Conservation (phyloP, 2,888 invertebrate species). For the Antheraea yamamai region DNA sequence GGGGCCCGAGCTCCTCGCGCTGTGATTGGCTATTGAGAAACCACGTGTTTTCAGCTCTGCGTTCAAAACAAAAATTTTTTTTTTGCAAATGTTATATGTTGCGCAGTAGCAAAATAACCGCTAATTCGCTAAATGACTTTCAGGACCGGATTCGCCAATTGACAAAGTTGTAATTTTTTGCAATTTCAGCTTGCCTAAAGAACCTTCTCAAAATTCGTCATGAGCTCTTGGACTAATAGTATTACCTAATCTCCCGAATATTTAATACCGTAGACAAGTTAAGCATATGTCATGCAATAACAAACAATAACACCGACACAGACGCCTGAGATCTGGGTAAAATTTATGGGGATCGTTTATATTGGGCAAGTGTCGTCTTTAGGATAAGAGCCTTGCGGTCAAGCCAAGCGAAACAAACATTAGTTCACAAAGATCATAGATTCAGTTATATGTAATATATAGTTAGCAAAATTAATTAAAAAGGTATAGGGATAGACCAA, state of each 20-base stretch:
- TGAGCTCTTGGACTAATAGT: too few relatives aligned
- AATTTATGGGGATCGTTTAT: constrained; percentile 2
- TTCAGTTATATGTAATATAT: not conserved
- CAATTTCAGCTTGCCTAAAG: too few relatives aligned
- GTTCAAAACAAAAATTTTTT: too few relatives aligned
- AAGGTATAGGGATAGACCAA: not conserved
- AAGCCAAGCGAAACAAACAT: not conserved
- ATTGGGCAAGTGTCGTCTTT: constrained; percentile 1
- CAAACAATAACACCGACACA: not conserved
- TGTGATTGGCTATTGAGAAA: too few relatives aligned
- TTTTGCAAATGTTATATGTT: too few relatives aligned
- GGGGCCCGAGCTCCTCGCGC: too few relatives aligned
- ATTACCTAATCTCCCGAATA: not conserved
- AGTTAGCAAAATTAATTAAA: not conserved
- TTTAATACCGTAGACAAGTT: not conserved
- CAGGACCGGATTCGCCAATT: too few relatives aligned
- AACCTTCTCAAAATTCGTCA: too few relatives aligned
- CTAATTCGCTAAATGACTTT: too few relatives aligned
- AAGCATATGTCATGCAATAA: constrained; percentile 2
- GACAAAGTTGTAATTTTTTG: too few relatives aligned
- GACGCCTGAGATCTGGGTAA: not conserved
- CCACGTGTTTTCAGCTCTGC: too few relatives aligned
- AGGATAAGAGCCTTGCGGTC: not conserved
- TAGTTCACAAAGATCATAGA: not conserved
- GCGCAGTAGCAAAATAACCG: too few relatives aligned